Conservation (phyloP, 2,888 invertebrate genomes). For the Alsophila aescularia region DNA sequence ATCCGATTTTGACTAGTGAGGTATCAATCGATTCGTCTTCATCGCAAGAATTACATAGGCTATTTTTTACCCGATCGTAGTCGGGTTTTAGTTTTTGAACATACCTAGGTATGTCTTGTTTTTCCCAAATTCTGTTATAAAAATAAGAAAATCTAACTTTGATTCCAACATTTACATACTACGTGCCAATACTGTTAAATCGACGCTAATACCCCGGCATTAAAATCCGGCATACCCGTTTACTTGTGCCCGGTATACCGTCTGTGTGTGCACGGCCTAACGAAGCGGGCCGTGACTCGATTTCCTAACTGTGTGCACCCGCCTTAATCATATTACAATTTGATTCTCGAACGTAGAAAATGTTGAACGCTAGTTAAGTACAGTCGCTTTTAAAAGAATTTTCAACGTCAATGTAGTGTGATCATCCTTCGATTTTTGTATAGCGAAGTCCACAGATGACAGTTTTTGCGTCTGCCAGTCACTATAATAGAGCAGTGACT, state of each 20-base stretch:
- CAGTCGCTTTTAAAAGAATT: neutral
- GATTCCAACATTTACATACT: conserved; percentile 8
- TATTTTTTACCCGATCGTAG: too few relatives aligned
- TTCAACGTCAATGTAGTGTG: too few relatives aligned
- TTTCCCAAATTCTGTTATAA: too few relatives aligned
- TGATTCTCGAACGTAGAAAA: conserved; percentile 39
- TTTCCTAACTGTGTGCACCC: conserved; percentile 46
- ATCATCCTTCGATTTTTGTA: too few relatives aligned
- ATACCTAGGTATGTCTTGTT: too few relatives aligned
- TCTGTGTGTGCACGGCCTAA: conserved; percentile 55
- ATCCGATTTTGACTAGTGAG: too few relatives aligned
- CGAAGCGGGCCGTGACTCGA: conserved; percentile 61
- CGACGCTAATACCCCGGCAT: conserved; percentile 2
- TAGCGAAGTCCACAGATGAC: too few relatives aligned
- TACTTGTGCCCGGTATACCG: conserved; percentile 8
- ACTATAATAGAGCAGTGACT: too few relatives aligned
- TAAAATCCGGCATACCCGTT: conserved; percentile 10
- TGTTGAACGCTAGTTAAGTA: conserved; percentile 2
- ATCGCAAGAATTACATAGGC: too few relatives aligned
- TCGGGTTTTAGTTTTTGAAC: too few relatives aligned
- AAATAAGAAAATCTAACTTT: conserved; percentile 1
- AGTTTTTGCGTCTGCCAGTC: too few relatives aligned
- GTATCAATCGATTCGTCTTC: too few relatives aligned
- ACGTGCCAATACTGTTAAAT: conserved; percentile 7
- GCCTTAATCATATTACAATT: conserved; percentile 47